Percentiles rank a stretch among this genome's conserved stretches.
Evolutionary conservation across 2,797 vertebrate genomes (phyloP).

Genomic region (Microctenopoma stevenorrisi): DNA sequence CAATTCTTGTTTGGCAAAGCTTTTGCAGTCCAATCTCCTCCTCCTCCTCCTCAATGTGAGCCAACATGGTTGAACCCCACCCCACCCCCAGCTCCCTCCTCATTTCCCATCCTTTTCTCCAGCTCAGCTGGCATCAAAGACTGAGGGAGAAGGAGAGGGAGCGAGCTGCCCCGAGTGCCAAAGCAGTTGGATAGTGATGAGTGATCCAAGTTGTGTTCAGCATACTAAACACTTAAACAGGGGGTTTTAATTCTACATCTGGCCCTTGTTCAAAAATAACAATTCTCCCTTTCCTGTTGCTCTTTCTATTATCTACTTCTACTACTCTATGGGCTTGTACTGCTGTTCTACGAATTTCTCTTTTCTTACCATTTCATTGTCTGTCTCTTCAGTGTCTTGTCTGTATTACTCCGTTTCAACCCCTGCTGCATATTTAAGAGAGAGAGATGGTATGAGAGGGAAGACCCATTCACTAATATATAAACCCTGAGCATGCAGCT

Average conservation of each 20-base stretch:
- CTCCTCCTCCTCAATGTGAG: conserved; percentile 17
- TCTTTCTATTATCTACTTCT: not conserved
- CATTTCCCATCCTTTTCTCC: conserved; percentile 60
- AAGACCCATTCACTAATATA: conserved; percentile 38
- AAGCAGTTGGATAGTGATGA: conserved; percentile 73
- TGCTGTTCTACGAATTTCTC: conserved; percentile 15
- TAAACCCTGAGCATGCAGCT: conserved; percentile 61
- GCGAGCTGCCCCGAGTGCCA: conserved; percentile 62
- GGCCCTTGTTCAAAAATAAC: conserved; percentile 58
- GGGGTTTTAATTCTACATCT: conserved; percentile 68
- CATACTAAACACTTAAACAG: conserved; percentile 69
- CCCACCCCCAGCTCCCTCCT: conserved; percentile 8
- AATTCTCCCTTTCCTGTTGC: conserved; percentile 30
- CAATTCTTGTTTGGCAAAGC: conserved; percentile 37
- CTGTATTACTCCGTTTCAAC: not conserved
- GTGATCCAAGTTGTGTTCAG: conserved; percentile 70
- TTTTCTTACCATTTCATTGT: conserved; percentile 23
- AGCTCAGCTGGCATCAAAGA: conserved; percentile 76
- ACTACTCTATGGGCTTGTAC: too few species aligned
- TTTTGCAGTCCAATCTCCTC: conserved; percentile 21
- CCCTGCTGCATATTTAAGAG: conserved; percentile 36
- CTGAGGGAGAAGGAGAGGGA: conserved; percentile 9
- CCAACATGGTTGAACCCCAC: conserved; percentile 41
- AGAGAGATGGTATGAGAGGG: conserved; percentile 13
- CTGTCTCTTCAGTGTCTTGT: not conserved